phyloP scores from a whole-genome alignment of 2,888 invertebrate species.

The Drosophila melanosoma region DNA sequence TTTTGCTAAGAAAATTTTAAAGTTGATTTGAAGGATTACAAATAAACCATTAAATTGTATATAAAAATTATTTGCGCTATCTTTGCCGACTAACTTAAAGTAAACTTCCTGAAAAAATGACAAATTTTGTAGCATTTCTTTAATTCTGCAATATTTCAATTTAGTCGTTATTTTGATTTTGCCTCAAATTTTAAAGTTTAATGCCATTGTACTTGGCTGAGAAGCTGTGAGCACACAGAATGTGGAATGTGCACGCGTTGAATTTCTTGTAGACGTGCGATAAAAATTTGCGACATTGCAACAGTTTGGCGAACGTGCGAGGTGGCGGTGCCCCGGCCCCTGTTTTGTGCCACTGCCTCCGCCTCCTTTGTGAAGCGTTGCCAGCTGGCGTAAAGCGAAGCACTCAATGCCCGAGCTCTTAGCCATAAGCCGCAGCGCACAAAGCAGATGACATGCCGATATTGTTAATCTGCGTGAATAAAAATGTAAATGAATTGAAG shows the following conservation, averaged over 20 bases:
- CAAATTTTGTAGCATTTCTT: background rate
- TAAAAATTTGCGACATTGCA: slow-evolving; percentile 84
- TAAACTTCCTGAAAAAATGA: background rate
- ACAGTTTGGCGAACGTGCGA: slow-evolving; percentile 75
- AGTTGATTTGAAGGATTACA: no score
- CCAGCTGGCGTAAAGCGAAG: slow-evolving; percentile 49
- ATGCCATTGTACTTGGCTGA: slow-evolving; percentile 44
- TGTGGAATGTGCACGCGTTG: slow-evolving; percentile 82
- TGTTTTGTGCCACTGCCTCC: slow-evolving; percentile 1
- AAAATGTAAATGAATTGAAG: slow-evolving; percentile 83
- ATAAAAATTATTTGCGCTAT: background rate
- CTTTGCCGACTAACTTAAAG: background rate
- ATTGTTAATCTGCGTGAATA: slow-evolving; percentile 83
- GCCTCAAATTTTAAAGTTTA: fast-evolving
- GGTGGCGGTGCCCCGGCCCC: slow-evolving; percentile 20
- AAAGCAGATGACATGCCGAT: slow-evolving; percentile 81
- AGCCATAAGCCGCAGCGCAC: slow-evolving; percentile 73
- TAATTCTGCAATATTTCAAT: no score
- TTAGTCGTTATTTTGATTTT: background rate
- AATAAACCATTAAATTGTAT: background rate
- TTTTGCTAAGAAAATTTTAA: background rate
- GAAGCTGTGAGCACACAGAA: slow-evolving; percentile 69
- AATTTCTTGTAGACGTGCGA: slow-evolving; percentile 83
- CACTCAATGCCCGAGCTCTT: slow-evolving; percentile 69
- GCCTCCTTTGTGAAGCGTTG: slow-evolving; percentile 32